phyloP scores from a whole-genome alignment of 2,113 vertebrate genomes.

The Peucedramus taeniatus region DNA sequence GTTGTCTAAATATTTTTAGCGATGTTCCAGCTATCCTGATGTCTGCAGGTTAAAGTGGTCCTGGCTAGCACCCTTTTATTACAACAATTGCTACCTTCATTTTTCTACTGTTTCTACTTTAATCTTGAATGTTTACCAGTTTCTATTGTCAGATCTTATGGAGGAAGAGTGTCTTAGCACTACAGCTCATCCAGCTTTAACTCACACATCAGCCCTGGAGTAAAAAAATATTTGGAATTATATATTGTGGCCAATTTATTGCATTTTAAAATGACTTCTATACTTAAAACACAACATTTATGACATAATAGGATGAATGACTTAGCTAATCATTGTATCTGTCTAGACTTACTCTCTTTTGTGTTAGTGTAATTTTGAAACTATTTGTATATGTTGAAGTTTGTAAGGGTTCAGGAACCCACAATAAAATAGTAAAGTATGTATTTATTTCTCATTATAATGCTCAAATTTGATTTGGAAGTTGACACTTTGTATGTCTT shows the following conservation, averaged over 20 bases:
- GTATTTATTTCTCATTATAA: constrained; percentile 74
- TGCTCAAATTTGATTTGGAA: constrained; percentile 27
- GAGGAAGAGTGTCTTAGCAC: constrained; percentile 21
- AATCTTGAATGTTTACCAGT: constrained; percentile 17
- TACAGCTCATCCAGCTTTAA: constrained; percentile 45
- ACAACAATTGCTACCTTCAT: constrained; percentile 9
- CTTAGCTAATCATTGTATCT: constrained; percentile 44
- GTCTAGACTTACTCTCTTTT: constrained; percentile 44
- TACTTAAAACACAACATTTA: constrained; percentile 15
- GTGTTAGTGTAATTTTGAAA: constrained; percentile 53
- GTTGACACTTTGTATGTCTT: constrained; percentile 49
- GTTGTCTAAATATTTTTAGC: not conserved
- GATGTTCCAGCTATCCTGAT: not conserved
- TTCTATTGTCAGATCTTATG: not conserved
- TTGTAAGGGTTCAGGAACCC: constrained; percentile 71
- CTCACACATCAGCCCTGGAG: not conserved
- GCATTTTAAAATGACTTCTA: constrained; percentile 42
- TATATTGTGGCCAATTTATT: not conserved
- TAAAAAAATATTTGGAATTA: not conserved
- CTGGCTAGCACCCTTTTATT: constrained; percentile 9
- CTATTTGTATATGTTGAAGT: constrained; percentile 77
- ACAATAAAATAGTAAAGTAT: constrained; percentile 66
- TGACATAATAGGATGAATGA: constrained; percentile 23
- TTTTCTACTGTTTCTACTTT: constrained; percentile 58
- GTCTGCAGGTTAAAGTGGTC: not conserved